Conservation (phyloP, 2,888 invertebrate genomes). For the Tachina grossa region DNA sequence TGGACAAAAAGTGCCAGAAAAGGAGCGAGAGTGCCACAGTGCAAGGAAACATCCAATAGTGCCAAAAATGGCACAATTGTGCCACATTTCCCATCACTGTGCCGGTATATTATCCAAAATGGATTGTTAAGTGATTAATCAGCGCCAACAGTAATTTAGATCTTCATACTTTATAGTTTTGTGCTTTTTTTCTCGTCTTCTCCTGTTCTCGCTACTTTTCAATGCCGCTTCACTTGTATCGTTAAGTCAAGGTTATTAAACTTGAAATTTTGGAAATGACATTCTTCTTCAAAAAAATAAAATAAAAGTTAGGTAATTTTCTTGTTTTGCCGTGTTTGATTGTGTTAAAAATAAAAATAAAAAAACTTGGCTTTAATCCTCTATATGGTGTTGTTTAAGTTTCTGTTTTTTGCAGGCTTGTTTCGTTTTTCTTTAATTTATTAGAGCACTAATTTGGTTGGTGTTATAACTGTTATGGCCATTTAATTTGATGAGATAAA, state of each 20-base stretch:
- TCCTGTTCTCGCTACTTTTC: too few species aligned
- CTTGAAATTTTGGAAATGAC: slow-evolving; percentile 61
- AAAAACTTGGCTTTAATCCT: not conserved
- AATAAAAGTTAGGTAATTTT: not conserved
- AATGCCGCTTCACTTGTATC: not conserved
- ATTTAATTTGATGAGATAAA: slow-evolving; percentile 4
- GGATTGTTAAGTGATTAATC: slow-evolving; percentile 82
- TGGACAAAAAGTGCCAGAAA: too few species aligned
- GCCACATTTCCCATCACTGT: too few species aligned
- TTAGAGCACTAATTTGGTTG: slow-evolving; percentile 37
- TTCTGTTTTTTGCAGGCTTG: not conserved
- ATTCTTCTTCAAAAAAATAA: slow-evolving; percentile 20
- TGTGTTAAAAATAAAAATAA: not conserved
- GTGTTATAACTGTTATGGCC: slow-evolving; percentile 45
- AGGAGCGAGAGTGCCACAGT: too few species aligned
- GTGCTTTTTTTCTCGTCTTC: not conserved
- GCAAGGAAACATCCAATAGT: too few species aligned
- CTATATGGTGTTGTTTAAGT: not conserved
- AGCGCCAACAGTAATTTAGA: slow-evolving; percentile 82
- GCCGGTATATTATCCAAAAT: slow-evolving; percentile 68
- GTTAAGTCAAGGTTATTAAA: slow-evolving; percentile 60
- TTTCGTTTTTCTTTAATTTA: slow-evolving; percentile 12
- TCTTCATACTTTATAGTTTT: slow-evolving; percentile 67
- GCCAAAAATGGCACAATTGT: too few species aligned
- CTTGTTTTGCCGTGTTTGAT: not conserved